Base-by-base conservation (phyloP, 2,888 invertebrate genomes). In the Drosophila meridionalis region DNA sequence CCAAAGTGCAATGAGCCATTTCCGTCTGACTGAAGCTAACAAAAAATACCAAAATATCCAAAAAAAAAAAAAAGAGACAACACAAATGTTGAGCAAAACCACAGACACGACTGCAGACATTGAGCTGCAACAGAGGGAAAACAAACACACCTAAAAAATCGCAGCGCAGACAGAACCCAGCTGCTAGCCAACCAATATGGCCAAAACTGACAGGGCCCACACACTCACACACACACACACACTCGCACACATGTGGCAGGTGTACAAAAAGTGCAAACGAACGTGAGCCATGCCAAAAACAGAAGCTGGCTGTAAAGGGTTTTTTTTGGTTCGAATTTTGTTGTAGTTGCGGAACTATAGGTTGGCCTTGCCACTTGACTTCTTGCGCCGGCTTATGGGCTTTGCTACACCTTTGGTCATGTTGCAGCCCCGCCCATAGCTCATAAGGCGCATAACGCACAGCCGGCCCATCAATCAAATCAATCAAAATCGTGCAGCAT, bases 1-100 rank as follows among this genome's bases (percentile, higher is more conserved):
- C 84, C 79, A 91, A 91, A 91, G 91, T 90, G 91, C 91, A 91
- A 84, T 90, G 90, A 87, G 91, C 81, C 89, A 87, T 87, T 87
- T 86, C 80, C 86, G 71, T 52, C 28, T 14, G 52, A 64, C 58
- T 48, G 45, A 50, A 63, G 69, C 30, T 66, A 55, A 28, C 26
- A 47, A 38, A 40, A 50, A 34, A 2, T 7, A 55, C 9, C 34
- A 20, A 0, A 42, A 3, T 4, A 38, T 12, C 38, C 26, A 45
- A 62, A 67, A 76, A 60, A 48, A 40, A 40, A 59, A 78, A 74
- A 82, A 73, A 20, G 20, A 20, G 20, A 71, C 72, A 66, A 59
- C 81, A 88, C 83, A 75, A 90, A 88, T 87, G 87, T 87, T 86
- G 69, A 80, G 89, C 87, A 89, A 78, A 71, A 82, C 87, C 87